phyloP scores from a whole-genome alignment of 2,797 vertebrate genomes.

The Fistularia tabacaria region DNA sequence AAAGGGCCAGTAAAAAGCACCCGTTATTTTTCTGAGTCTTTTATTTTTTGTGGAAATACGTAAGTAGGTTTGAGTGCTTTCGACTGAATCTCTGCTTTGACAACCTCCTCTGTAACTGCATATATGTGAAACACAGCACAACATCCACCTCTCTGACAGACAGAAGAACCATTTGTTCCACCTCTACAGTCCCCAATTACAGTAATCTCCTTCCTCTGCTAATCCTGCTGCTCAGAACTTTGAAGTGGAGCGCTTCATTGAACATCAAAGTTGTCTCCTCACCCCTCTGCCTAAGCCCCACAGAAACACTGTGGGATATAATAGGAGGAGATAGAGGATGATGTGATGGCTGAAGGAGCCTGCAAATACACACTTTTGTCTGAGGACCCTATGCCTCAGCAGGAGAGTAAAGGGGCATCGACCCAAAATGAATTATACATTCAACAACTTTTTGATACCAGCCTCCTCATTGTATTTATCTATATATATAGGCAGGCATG shows the following conservation, averaged over 20 bases:
- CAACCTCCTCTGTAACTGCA: conserved; percentile 4
- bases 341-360: conserved; percentile 23
- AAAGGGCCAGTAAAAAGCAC: too few species aligned
- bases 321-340: conserved; percentile 13
- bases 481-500: too few species aligned
- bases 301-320: conserved; percentile 31
- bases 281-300: conserved; percentile 15
- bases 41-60: neutral
- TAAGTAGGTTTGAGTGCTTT: conserved; percentile 3
- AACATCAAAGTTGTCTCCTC: conserved; percentile 60
- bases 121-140: conserved; percentile 16
- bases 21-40: too few species aligned
- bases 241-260: conserved; percentile 51
- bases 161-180: conserved; percentile 60
- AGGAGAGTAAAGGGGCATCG: conserved; percentile 15
- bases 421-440: too few species aligned
- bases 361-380: conserved; percentile 12
- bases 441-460: too few species aligned
- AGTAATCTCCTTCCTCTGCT: conserved; percentile 58
- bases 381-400: conserved; percentile 10
- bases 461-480: too few species aligned
- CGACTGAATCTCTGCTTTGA: conserved; percentile 5
- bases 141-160: conserved; percentile 39
- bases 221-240: conserved; percentile 53
- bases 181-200: conserved; percentile 62